Evolutionary conservation across 2,113 vertebrate genomes (phyloP), one percentile per base, ranked within the genome.

Genomic region (Anser cygnoides): DNA sequence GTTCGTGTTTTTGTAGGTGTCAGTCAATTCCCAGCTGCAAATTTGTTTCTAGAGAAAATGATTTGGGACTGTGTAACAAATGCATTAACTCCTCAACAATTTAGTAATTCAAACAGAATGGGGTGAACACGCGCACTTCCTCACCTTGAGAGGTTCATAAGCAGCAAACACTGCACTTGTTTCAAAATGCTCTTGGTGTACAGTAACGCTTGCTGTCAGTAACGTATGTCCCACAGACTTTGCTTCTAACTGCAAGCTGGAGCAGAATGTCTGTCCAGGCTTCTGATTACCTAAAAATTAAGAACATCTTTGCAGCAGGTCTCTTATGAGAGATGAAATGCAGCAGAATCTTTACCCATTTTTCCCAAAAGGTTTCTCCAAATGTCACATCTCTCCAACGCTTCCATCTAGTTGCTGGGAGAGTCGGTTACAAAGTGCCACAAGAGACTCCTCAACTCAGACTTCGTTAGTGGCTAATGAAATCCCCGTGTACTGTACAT

Each of bases 111-210:
- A n/a, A 41, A 41, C 19, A 35, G 55, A 29, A 20, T 9, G 35
- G 41, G 23, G 50, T 17, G 7, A 19, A 31, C 9, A n/a, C 11
- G 9, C 33, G 22, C 19, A 59, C 16, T 7, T 19, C 25, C 94
- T 87, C 87, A 98, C 97, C 97, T 96, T 96, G n/a, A 98, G 95
- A 43, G 95, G 96, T 62, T 96, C 96, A 78, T 98, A 98, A 87
- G 98, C 92, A 70, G 97, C 97, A 84, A 97, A 95, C 1, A 97
- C 98, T 94, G 97, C 98, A 54, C 97, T 98, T 95, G 97, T 96
- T 74, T 97, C 97, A 66, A 97, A 95, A 70, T 93, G 96, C 79
- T 97, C 95, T 65, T 54, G 78, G 71, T 80, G 87, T 21, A 91
- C 95, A 84, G 76, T 80, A 39, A 96, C 77, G 50, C 97, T 95